Evolutionary conservation across 2,113 vertebrate genomes (phyloP).

Genomic region (Regulus satrapa): DNA sequence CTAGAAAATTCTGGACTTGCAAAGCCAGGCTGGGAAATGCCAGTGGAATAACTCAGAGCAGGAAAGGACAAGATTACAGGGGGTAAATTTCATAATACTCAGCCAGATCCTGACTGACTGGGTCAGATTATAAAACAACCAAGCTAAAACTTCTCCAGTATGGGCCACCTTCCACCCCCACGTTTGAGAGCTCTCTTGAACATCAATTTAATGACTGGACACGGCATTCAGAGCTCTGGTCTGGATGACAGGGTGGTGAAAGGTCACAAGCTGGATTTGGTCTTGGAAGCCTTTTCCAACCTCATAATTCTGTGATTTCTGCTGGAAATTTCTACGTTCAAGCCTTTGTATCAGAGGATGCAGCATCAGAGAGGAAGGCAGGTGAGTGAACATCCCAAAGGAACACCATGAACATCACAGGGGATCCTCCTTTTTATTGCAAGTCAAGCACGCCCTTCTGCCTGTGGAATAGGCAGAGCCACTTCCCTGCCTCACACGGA

Average conservation of each 20-base stretch:
- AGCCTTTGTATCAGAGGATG: background rate
- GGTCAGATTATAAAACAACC: background rate
- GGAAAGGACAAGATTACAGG: background rate
- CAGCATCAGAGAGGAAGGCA: background rate
- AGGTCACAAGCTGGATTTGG: background rate
- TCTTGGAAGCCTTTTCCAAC: background rate
- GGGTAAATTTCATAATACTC: background rate
- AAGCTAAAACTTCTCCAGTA: background rate
- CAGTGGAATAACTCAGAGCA: background rate
- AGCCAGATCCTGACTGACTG: background rate
- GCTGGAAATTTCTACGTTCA: background rate
- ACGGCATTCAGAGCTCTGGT: background rate
- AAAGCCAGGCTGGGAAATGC: background rate
- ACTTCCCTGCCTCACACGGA: background rate
- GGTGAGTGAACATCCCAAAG: background rate
- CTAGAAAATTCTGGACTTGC: background rate
- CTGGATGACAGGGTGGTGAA: background rate
- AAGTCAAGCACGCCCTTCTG: background rate
- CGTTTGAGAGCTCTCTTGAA: background rate
- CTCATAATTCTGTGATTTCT: background rate
- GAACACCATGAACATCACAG: fast-evolving
- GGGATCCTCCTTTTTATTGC: background rate
- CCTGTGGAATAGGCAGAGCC: background rate
- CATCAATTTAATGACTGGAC: background rate
- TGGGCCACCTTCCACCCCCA: background rate